phyloP scores from a whole-genome alignment of 30 jellyfish, hydroid and myxozoan species.

The Pseudorhiza aurosa region DNA sequence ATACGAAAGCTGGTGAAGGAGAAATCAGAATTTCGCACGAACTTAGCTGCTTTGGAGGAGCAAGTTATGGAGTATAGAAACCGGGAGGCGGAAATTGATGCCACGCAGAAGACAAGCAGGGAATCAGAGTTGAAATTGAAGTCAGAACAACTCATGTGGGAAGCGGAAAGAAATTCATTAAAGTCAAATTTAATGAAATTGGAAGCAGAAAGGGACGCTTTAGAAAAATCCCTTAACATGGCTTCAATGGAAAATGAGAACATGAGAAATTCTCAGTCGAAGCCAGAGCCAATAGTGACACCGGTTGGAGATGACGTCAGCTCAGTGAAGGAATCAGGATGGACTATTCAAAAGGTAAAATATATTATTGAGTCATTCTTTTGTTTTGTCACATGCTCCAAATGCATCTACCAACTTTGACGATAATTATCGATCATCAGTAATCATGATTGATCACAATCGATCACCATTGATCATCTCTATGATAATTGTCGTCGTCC shows the following conservation, averaged over 20 bases:
- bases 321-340: slow-evolving; percentile 70
- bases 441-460: too few relatives aligned
- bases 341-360: slow-evolving; percentile 90
- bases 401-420: too few relatives aligned
- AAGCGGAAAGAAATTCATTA: slow-evolving; percentile 44
- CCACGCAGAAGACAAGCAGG: slow-evolving; percentile 28
- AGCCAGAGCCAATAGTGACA: slow-evolving; percentile 4
- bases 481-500: too few relatives aligned
- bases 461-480: too few relatives aligned
- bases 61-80: slow-evolving; percentile 64
- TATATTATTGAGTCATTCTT: neutral
- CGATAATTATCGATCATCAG: too few relatives aligned
- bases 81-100: slow-evolving; percentile 69
- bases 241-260: slow-evolving; percentile 45
- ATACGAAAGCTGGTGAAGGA: slow-evolving; percentile 59
- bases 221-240: slow-evolving; percentile 39
- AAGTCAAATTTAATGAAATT: slow-evolving; percentile 22
- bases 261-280: slow-evolving; percentile 19
- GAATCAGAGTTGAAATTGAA: slow-evolving; percentile 41
- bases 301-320: slow-evolving; percentile 53
- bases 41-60: slow-evolving; percentile 59
- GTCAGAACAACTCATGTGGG: slow-evolving; percentile 67
- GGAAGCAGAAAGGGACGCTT: slow-evolving; percentile 47
- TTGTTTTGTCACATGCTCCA: too few relatives aligned
- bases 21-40: slow-evolving; percentile 66